Conservation (phyloP, 2,888 invertebrate genomes). For the Candidula unifasciata region DNA sequence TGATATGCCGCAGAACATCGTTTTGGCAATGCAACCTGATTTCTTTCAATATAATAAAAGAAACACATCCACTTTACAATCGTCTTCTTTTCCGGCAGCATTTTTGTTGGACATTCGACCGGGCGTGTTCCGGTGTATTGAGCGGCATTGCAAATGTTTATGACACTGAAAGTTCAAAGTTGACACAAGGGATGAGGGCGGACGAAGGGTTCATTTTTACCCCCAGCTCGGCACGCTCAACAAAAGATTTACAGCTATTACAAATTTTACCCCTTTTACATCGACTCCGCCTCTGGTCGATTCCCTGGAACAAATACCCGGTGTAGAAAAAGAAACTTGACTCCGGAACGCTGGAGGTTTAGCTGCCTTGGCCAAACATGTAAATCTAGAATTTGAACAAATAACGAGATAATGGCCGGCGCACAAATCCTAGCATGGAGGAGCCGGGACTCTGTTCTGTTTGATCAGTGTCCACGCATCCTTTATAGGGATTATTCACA, state of each 20-base stretch:
- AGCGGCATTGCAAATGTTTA: conserved; percentile 16
- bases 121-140: neutral
- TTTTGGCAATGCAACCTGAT: too few species aligned
- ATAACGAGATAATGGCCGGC: conserved; percentile 34
- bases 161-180: conserved; percentile 15
- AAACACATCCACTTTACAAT: too few species aligned
- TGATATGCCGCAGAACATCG: too few species aligned
- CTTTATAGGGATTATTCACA: conserved; percentile 36
- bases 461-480: conserved; percentile 40
- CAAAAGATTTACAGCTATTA: conserved; percentile 35
- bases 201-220: conserved; percentile 14
- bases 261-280: conserved; percentile 35
- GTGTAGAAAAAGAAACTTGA: conserved; percentile 46
- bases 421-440: conserved; percentile 10
- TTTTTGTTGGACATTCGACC: neutral
- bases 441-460: conserved; percentile 20
- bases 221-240: neutral
- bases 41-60: too few species aligned
- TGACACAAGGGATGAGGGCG: conserved; percentile 29
- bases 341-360: conserved; percentile 37
- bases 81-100: neutral
- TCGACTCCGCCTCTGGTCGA: conserved; percentile 19
- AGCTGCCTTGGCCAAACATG: conserved; percentile 45
- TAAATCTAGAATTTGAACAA: conserved; percentile 43
- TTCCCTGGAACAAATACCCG: conserved; percentile 27